phyloP scores from a whole-genome alignment of 2,888 invertebrate genomes.

The Subacronicta megacephala region DNA sequence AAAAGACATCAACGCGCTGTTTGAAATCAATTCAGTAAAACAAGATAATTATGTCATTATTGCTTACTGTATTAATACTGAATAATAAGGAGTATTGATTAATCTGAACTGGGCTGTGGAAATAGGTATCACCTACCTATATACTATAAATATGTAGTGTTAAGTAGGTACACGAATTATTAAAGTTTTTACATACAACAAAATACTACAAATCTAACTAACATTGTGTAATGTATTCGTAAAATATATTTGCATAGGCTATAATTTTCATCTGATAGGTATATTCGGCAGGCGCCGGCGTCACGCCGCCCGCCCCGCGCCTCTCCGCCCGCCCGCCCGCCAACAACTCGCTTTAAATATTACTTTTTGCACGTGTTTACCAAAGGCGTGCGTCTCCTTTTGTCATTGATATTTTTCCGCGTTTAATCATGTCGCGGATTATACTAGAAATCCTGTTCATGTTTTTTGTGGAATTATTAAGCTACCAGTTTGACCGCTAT shows the following conservation, averaged over 20 bases:
- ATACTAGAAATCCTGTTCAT: conserved; percentile 77
- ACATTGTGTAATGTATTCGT: background rate
- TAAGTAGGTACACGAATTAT: too few relatives aligned
- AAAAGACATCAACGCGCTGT: conserved; percentile 73
- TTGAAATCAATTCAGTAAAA: conserved; percentile 10
- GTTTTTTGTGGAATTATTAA: conserved; percentile 63
- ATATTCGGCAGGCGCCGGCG: conserved; percentile 34
- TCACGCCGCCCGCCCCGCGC: conserved; percentile 6
- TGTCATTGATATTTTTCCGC: conserved; percentile 74
- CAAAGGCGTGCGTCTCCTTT: conserved; percentile 69
- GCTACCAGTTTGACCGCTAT: conserved; percentile 54
- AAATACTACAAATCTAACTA: too few relatives aligned
- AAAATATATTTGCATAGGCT: conserved; percentile 41
- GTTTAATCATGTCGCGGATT: conserved; percentile 68
- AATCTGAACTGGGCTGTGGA: conserved; percentile 11
- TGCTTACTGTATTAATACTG: background rate
- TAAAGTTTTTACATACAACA: too few relatives aligned
- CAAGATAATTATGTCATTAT: conserved; percentile 1
- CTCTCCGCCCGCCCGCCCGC: background rate
- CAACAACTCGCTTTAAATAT: conserved; percentile 28
- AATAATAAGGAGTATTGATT: conserved; percentile 9
- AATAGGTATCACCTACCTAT: background rate
- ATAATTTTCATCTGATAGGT: background rate
- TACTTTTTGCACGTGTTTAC: conserved; percentile 60
- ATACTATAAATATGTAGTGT: too few relatives aligned